Evolutionary conservation across 2,888 invertebrate species (phyloP), one percentile per base, ranked within the genome.

Genomic region (Philopedon plagiatum): DNA sequence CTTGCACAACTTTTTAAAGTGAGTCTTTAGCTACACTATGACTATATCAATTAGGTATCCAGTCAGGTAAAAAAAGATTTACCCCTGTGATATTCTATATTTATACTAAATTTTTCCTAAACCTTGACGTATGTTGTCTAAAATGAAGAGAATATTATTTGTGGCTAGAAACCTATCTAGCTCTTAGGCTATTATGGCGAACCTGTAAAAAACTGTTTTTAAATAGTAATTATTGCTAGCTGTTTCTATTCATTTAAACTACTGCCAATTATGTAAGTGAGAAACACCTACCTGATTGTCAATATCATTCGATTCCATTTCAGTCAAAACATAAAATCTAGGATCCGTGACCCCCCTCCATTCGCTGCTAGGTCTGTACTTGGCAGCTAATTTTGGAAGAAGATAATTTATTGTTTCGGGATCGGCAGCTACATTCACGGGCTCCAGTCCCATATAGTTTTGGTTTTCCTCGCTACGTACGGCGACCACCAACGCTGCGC

Each of bases 351-450:
- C 83, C n/a, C 81, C 83, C 46, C 81, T 81, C 83, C 83, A 84
- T 9, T 81, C 81, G 75, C 78, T 80, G 75, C 81, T 83, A 32
- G 83, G 83, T 68, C 82, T 77, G 83, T 87, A 89, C 80, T 89
- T 89, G n/a, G 87, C 87, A 26, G 87, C 85, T 81, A 89, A 81
- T 73, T 87, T 86, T 21, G 89, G 87, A 73, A 88, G 81, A 29
- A 87, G 86, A 81, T 89, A 90, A 76, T 86, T 78, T 71, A 85
- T 76, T 26, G 84, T 83, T 76, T 86, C 86, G 78, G 83, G 83
- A 71, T 86, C 85, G 34, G 83, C 79, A 29, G 79, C 80, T 54
- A 84, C 77, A 74, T 83, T 81, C 39, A 83, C 74, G 3, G 84
- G 81, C 66, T 83, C 82, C 74, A 83, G 77, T 37, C 73, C 74